Base-by-base conservation (phyloP, 1,140 invertebrate species). In the Xylocopa sonorina region DNA sequence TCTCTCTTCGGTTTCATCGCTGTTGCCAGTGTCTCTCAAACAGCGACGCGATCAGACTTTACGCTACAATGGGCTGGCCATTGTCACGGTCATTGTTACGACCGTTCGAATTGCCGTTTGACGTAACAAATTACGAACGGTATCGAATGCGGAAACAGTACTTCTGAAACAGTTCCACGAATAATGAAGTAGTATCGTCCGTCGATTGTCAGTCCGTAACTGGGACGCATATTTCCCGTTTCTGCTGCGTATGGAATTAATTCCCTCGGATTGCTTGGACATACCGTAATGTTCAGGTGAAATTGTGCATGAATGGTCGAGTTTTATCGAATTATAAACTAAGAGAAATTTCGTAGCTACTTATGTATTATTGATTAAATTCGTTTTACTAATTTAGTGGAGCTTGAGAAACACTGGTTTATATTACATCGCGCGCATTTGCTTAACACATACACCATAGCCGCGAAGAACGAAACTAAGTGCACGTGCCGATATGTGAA, bases 1-100 rank as follows among this genome's bases (percentile, higher is more conserved):
- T 84, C 82, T 80, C 82, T 84, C 81, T 83, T 79, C 53, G 38
- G 55, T 83, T 84, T 83, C 82, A 64, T 57, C 41, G 67, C 55
- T 16, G 9, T 6, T 53, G 60, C 32, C 67, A 58, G 63, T 53
- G 73, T 77, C 60, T 77, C 71, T 81, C 69, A 75, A 78, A 63
- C 62, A 50, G 38, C 24, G 29, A 53, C 48, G 38, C n/a, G 24
- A 55, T 21, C 48, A 27, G n/a, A n/a, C 5, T 21, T 48, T 27
- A 34, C 43, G 34, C 21, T 5, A 46, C n/a, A 24, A 55, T 55
- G 48, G 38, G 3, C 6, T n/a, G n/a, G 16, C 24, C 73, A 55
- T 75, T 51, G 73, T 38, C 46, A 55, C 7, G 38, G 63, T 53
- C 51, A 55, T 75, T 66, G 50, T 64, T 55, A 27, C 63, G 72